Evolutionary conservation across 2,888 invertebrate genomes (phyloP).

Genomic region (Heliconius hortense): DNA sequence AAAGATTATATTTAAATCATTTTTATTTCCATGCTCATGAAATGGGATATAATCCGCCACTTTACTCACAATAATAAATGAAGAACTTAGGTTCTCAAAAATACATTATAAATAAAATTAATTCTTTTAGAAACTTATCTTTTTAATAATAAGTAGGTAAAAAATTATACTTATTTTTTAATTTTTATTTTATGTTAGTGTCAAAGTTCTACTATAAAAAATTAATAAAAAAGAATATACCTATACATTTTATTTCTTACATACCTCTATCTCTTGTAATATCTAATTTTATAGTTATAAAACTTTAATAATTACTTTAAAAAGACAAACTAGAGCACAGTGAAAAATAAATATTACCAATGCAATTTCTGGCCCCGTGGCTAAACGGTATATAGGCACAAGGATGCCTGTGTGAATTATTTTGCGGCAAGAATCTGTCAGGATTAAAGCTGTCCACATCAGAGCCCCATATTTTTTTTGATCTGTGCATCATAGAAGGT

Average conservation of each 20-base stretch:
- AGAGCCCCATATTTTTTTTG: conserved; percentile 79
- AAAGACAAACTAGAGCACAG: not conserved
- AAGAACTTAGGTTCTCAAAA: no score
- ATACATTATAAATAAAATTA: no score
- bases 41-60: no score
- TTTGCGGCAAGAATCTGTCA: conserved; percentile 81
- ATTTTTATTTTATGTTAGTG: not conserved
- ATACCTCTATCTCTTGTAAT: not conserved
- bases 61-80: no score
- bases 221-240: not conserved
- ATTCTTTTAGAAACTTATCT: no score
- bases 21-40: no score
- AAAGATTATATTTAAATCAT: no score
- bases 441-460: conserved; percentile 82
- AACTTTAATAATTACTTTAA: no score
- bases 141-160: not conserved
- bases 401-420: conserved; percentile 65
- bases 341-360: conserved; percentile 57
- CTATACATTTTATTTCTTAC: not conserved
- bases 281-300: no score
- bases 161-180: not conserved
- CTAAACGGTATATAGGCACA: conserved; percentile 77
- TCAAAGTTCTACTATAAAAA: not conserved
- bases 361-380: conserved; percentile 74
- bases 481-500: conserved; percentile 72